Evolutionary conservation across 2,797 vertebrate genomes (phyloP), one percentile per base, ranked within the genome.

Genomic region (Trachops cirrhosus): DNA sequence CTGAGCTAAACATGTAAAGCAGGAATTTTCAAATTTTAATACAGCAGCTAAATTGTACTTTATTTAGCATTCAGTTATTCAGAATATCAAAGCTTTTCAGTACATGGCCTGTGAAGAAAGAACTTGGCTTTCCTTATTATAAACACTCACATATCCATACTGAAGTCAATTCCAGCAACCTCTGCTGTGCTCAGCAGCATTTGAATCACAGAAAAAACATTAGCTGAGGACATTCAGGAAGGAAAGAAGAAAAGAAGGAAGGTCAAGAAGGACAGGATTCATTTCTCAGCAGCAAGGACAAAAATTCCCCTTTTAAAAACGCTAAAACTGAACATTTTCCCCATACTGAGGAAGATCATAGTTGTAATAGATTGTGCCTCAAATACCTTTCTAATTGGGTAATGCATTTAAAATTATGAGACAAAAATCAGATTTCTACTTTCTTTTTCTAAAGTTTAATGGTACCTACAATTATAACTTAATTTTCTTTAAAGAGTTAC

Each of bases 231-330:
- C 85, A 0, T 14, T 3, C 59, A 95, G 91, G 93, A 77, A 97
- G 96, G 97, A 96, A 97, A 94, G 97, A 96, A 95, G 91, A 93
- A 73, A 97, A 96, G 97, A 97, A 97, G 94, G 97, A 96, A 97
- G 96, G 96, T 94, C 86, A 97, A 94, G 74, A 97, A 96, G 97
- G 74, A 93, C 22, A 93, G 73, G 34, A 94, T 94, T 19, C 54
- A 95, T 79, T 95, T 85, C 78, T 93, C 86, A 85, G 57, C 37
- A 95, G 46, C 41, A 95, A 88, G 91, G 89, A 93, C 37, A 96
- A 21, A 79, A 89, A 86, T 89, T 85, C 57, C 1, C 18, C 37
- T 54, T 73, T 41, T 80, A 46, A 86, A 93, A 79, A 91, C 71
- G 37, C 75, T 79, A 84, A 24, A 86, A 86, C 74, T 37, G 86